phyloP scores from a whole-genome alignment of 2,888 invertebrate species.

The Leucozona laternaria region DNA sequence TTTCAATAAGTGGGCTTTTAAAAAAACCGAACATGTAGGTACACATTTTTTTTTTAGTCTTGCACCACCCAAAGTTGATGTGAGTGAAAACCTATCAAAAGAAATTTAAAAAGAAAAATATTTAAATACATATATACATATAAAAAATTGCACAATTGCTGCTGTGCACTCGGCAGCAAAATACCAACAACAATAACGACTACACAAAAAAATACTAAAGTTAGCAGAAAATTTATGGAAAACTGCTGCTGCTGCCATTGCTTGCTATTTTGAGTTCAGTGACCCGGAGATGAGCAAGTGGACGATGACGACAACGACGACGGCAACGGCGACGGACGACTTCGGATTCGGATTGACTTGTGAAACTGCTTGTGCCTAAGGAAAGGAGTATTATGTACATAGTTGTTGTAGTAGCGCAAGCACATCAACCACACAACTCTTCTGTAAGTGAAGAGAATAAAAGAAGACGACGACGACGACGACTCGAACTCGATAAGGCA shows the following conservation, averaged over 20 bases:
- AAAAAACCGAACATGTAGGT: slow-evolving; percentile 3
- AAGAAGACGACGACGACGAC: slow-evolving; percentile 50
- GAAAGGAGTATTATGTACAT: not conserved
- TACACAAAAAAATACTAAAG: slow-evolving; percentile 4
- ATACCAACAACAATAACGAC: slow-evolving; percentile 9
- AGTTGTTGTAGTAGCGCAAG: slow-evolving; percentile 23
- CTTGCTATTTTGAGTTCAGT: slow-evolving; percentile 71
- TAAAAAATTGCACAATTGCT: slow-evolving; percentile 23
- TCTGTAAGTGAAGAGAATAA: slow-evolving; percentile 41
- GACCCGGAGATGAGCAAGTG: slow-evolving; percentile 72
- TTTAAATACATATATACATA: slow-evolving; percentile 30
- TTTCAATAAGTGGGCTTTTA: slow-evolving; percentile 8
- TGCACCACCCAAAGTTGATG: slow-evolving; percentile 22
- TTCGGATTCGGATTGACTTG: slow-evolving; percentile 60
- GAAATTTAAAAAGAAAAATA: slow-evolving; percentile 28
- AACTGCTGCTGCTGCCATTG: slow-evolving; percentile 52
- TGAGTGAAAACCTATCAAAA: slow-evolving; percentile 34
- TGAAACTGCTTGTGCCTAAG: slow-evolving; percentile 34
- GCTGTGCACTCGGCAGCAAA: slow-evolving; percentile 27
- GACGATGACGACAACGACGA: slow-evolving; percentile 46
- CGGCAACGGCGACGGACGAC: slow-evolving; percentile 38
- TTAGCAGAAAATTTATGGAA: slow-evolving; percentile 40
- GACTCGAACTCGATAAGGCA: slow-evolving; percentile 23
- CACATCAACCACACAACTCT: slow-evolving; percentile 22
- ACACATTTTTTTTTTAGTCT: not conserved